Evolutionary conservation across 2,888 invertebrate species (phyloP).

Genomic region (Hipparchia sbordonii): DNA sequence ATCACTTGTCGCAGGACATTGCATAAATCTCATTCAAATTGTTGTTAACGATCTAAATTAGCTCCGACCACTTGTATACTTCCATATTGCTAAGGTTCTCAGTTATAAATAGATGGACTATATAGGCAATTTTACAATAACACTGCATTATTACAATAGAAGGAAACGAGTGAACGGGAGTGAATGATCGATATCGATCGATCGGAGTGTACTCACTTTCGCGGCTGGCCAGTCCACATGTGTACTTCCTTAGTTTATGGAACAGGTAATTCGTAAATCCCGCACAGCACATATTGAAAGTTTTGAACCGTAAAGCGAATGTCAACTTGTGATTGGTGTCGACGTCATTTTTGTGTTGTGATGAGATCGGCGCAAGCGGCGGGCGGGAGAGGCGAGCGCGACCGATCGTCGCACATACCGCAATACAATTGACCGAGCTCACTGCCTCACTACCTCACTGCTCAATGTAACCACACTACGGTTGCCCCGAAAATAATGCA

Average conservation of each 20-base stretch:
- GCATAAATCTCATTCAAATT: conserved; percentile 39
- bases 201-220: conserved; percentile 68
- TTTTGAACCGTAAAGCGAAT: conserved; percentile 46
- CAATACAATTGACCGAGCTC: conserved; percentile 57
- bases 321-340: conserved; percentile 52
- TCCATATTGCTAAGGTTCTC: conserved; percentile 40
- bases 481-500: conserved; percentile 60
- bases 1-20: conserved; percentile 33
- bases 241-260: conserved; percentile 77
- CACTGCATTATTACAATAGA: conserved; percentile 6
- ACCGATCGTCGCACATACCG: conserved; percentile 68
- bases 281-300: conserved; percentile 74
- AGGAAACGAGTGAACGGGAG: conserved; percentile 25
- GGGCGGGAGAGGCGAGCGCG: conserved; percentile 47
- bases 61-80: conserved; percentile 35
- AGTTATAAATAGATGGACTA: conserved; percentile 44
- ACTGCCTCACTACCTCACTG: conserved; percentile 48
- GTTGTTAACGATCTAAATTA: conserved; percentile 42
- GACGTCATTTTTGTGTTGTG: conserved; percentile 67
- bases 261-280: conserved; percentile 73
- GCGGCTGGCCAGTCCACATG: conserved; percentile 75
- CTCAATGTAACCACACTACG: conserved; percentile 50
- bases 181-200: conserved; percentile 22
- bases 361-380: conserved; percentile 47
- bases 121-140: conserved; percentile 28